Evolutionary conservation across 2,888 invertebrate species (phyloP).

Genomic region (Lithosia quadra): DNA sequence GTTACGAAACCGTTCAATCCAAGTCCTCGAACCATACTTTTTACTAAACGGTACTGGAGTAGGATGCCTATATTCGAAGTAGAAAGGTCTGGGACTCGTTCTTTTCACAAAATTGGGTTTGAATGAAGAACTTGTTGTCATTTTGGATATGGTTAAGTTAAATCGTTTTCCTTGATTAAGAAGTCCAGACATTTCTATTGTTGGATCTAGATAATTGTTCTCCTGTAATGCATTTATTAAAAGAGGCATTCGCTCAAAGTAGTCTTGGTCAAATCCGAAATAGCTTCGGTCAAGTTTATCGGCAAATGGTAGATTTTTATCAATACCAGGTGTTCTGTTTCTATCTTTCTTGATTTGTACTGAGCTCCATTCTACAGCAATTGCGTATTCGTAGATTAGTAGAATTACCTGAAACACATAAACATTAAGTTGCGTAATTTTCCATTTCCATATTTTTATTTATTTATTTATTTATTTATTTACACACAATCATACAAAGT

Average conservation of each 20-base stretch:
- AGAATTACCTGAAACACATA: conserved; percentile 77
- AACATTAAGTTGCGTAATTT: conserved; percentile 1
- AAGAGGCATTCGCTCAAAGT: conserved; percentile 81
- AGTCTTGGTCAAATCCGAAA: conserved; percentile 82
- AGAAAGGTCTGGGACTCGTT: conserved; percentile 85
- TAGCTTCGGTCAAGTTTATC: conserved; percentile 76
- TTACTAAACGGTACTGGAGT: conserved; percentile 78
- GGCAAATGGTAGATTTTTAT: conserved; percentile 70
- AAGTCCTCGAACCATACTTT: conserved; percentile 72
- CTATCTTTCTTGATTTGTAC: conserved; percentile 69
- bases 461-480: too few relatives aligned
- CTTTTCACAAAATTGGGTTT: conserved; percentile 64
- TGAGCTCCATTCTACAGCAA: conserved; percentile 80
- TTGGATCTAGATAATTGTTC: conserved; percentile 70
- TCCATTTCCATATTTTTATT: not conserved
- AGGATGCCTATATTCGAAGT: conserved; percentile 75
- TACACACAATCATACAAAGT: too few relatives aligned
- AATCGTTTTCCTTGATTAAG: conserved; percentile 46
- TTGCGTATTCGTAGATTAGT: conserved; percentile 83
- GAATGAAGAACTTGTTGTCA: conserved; percentile 46
- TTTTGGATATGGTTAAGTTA: conserved; percentile 45
- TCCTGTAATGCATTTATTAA: conserved; percentile 82
- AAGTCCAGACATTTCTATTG: conserved; percentile 58
- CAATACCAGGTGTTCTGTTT: conserved; percentile 52
- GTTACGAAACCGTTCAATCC: conserved; percentile 80